Conservation (phyloP, 2,113 vertebrate genomes). For the Daubentonia madagascariensis region DNA sequence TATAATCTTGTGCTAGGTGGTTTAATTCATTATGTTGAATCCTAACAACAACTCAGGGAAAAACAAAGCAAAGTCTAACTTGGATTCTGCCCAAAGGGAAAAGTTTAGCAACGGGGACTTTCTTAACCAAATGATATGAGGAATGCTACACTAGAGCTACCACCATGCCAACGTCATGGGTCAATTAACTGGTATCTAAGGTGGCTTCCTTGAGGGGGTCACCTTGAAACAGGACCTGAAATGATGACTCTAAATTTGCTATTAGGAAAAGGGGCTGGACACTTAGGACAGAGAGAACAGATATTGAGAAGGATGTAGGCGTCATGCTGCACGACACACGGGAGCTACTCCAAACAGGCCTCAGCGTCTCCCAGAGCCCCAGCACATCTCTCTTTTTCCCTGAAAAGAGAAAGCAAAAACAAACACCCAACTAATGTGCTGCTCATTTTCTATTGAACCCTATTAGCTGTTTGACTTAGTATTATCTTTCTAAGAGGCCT, state of each 20-base stretch:
- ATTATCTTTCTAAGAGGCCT: background rate
- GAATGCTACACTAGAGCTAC: background rate
- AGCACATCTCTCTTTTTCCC: background rate
- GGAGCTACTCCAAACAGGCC: background rate
- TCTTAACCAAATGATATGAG: background rate
- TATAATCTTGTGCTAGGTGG: background rate
- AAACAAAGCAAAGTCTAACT: background rate
- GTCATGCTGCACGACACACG: accelerated
- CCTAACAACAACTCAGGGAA: background rate
- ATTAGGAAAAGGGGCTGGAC: background rate
- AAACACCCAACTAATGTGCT: background rate
- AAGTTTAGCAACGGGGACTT: background rate
- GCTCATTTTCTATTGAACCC: background rate
- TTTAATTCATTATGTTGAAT: slow-evolving; percentile 22
- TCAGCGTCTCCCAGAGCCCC: background rate
- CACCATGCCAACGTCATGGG: background rate
- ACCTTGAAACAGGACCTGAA: background rate
- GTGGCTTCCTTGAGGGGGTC: background rate
- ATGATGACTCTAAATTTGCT: background rate
- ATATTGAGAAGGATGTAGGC: background rate
- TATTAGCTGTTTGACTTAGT: background rate
- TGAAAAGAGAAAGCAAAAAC: background rate
- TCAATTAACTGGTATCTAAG: background rate
- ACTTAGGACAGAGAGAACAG: background rate
- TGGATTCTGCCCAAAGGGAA: background rate